Evolutionary conservation across 2,113 vertebrate genomes (phyloP).

Genomic region (Planiliza haematocheilus): DNA sequence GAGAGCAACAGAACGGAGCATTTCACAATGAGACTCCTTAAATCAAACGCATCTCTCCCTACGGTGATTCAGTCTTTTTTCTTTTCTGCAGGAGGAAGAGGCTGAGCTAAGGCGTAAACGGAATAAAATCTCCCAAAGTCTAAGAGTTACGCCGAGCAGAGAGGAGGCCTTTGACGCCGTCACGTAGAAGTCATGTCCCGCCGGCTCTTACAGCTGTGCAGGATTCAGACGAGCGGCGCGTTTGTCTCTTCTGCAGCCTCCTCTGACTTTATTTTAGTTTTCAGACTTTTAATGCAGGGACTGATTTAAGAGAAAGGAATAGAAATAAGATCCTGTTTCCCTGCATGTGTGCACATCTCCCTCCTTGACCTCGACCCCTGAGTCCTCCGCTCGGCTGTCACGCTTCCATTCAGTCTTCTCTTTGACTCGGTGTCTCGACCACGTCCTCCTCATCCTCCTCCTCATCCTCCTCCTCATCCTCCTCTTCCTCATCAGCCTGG

Average conservation of each 20-base stretch:
- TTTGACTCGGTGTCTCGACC: background rate
- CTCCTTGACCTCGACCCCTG: background rate
- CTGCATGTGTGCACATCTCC: background rate
- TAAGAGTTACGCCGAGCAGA: background rate
- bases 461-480: conserved; percentile 25
- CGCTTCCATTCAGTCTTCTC: conserved; percentile 17
- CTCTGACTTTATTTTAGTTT: background rate
- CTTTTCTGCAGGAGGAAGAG: background rate
- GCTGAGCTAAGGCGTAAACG: conserved; percentile 14
- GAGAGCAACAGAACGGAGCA: conserved; percentile 8
- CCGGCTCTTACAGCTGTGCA: background rate
- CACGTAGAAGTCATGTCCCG: conserved; percentile 2
- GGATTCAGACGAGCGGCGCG: conserved; percentile 12
- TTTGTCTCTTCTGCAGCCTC: conserved; percentile 7
- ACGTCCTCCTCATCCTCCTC: conserved; percentile 29
- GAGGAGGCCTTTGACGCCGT: background rate
- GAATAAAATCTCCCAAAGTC: conserved; percentile 13
- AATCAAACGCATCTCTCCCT: background rate
- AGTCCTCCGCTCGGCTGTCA: background rate
- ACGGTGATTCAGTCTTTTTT: background rate
- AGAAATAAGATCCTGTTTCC: background rate
- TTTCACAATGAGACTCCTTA: conserved; percentile 7
- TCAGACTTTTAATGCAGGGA: background rate
- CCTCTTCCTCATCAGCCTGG: too few relatives aligned
- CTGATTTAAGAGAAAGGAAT: background rate